Evolutionary conservation across 2,888 invertebrate genomes (phyloP).

Genomic region (Tinea trinotella): DNA sequence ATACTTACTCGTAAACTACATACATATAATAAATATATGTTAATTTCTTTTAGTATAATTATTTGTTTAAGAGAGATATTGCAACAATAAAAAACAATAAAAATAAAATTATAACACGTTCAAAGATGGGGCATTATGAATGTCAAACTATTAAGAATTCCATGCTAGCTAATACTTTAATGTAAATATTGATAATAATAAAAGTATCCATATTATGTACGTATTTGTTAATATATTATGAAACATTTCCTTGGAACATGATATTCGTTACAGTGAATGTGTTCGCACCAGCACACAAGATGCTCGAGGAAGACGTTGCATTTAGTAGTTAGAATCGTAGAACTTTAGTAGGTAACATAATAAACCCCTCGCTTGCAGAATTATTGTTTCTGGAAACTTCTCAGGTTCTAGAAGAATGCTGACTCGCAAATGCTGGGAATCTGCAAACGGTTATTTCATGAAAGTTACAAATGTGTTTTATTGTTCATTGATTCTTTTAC

Average conservation of each 20-base stretch:
- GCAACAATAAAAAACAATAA: too few relatives aligned
- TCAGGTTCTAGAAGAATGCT: not conserved
- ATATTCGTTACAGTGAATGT: not conserved
- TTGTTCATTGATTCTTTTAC: not conserved
- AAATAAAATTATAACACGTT: too few relatives aligned
- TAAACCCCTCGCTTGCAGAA: slow-evolving; percentile 3
- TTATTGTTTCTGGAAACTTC: slow-evolving; percentile 3
- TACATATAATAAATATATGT: too few relatives aligned
- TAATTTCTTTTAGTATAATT: too few relatives aligned
- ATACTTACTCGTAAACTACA: too few relatives aligned
- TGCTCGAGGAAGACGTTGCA: slow-evolving; percentile 1
- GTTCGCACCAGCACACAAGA: not conserved
- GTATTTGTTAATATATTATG: too few relatives aligned
- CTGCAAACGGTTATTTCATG: not conserved
- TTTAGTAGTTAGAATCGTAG: not conserved
- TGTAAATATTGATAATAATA: too few relatives aligned
- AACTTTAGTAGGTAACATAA: slow-evolving; percentile 3
- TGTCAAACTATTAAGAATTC: too few relatives aligned
- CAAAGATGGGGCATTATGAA: too few relatives aligned
- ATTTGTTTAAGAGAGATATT: too few relatives aligned
- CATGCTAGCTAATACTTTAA: too few relatives aligned
- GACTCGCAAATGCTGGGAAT: not conserved
- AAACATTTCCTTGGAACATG: too few relatives aligned
- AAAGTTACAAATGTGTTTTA: not conserved
- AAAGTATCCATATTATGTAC: not conserved